phyloP scores from a whole-genome alignment of 2,888 invertebrate species.

The Lasioglossum marginatum region DNA sequence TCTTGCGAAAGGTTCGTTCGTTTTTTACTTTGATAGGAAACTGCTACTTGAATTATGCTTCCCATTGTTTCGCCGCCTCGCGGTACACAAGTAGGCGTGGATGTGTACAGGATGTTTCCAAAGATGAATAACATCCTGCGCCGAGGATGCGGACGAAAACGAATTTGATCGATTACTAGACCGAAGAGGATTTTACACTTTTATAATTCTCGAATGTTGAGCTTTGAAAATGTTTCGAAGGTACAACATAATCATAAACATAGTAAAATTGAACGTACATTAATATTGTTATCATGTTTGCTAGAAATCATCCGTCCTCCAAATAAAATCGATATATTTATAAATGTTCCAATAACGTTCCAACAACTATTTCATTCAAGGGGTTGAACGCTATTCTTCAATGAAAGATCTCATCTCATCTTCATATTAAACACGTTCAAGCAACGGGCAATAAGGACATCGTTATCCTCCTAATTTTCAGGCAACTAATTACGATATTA shows the following conservation, averaged over 20 bases:
- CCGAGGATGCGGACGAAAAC: constrained; percentile 20
- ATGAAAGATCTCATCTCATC: too few relatives aligned
- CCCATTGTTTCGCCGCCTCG: constrained; percentile 32
- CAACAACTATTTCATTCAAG: too few relatives aligned
- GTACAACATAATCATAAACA: too few relatives aligned
- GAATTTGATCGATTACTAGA: constrained; percentile 31
- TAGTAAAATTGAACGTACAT: too few relatives aligned
- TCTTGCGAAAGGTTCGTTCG: constrained; percentile 33
- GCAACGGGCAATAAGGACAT: not conserved
- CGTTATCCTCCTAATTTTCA: not conserved
- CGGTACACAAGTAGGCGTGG: constrained; percentile 19
- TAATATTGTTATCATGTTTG: too few relatives aligned
- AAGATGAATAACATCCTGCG: constrained; percentile 30
- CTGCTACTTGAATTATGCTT: constrained; percentile 32
- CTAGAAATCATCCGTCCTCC: too few relatives aligned
- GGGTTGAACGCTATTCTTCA: too few relatives aligned
- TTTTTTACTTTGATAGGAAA: constrained; percentile 34
- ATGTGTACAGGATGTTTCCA: constrained; percentile 35
- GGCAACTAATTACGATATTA: constrained; percentile 4
- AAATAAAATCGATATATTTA: too few relatives aligned
- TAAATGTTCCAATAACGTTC: too few relatives aligned
- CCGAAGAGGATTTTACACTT: not conserved
- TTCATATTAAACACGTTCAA: not conserved
- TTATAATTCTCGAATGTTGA: not conserved
- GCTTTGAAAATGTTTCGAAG: too few relatives aligned